These are phyloP conservation scores for Pseudorasbora parva DNA, from an alignment of 2,113 vertebrate species.

Conservation along the genomic window DNA sequence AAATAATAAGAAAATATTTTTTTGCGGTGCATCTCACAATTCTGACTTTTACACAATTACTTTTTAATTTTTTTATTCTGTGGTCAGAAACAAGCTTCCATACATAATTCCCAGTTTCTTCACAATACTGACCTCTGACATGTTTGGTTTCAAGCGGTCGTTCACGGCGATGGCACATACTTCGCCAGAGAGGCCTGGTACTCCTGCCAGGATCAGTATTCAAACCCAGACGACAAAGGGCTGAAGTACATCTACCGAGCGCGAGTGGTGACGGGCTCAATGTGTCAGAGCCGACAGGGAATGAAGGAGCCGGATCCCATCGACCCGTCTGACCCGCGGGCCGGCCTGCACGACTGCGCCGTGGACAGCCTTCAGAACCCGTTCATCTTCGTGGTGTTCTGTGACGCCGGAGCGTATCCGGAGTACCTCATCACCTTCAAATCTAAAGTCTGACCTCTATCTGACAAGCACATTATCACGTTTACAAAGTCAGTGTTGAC, in stretches of 20 bases:
- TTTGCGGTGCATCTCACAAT: too few species aligned
- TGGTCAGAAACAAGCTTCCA: too few species aligned
- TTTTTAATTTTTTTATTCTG: too few species aligned
- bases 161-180: constrained; percentile 63
- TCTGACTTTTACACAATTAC: too few species aligned
- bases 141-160: constrained; percentile 53
- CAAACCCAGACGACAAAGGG: constrained; percentile 53
- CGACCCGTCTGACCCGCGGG: constrained; percentile 44
- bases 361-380: constrained; percentile 57
- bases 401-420: constrained; percentile 64
- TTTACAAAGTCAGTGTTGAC: neutral
- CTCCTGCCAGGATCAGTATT: constrained; percentile 61
- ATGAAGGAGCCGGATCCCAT: constrained; percentile 64
- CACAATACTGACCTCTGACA: neutral
- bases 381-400: constrained; percentile 66
- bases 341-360: constrained; percentile 64
- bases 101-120: neutral
- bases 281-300: constrained; percentile 33
- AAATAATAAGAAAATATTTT: too few species aligned
- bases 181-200: constrained; percentile 65
- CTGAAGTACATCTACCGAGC: constrained; percentile 65
- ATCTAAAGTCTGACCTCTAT: neutral
- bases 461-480: too few species aligned
- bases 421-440: constrained; percentile 68
- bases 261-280: constrained; percentile 62